Evolutionary conservation across 2,797 vertebrate genomes (phyloP).

Genomic region (Gymnopithys bicolor): DNA sequence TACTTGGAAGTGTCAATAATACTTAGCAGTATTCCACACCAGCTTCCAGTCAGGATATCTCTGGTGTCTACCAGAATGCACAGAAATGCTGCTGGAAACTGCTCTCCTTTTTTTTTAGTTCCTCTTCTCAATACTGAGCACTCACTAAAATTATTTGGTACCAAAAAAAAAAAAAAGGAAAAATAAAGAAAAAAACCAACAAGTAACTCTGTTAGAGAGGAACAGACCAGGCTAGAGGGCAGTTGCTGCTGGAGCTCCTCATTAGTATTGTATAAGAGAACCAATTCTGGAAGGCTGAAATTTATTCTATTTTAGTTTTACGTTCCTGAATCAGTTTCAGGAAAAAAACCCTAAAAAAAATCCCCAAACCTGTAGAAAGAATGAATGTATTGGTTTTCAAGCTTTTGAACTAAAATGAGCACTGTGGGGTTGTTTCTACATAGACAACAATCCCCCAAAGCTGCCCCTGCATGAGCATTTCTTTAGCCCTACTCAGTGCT

Average conservation of each 20-base stretch:
- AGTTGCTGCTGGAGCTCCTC: not conserved
- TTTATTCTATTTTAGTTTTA: not conserved
- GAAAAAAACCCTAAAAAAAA: not conserved
- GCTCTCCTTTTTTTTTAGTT: not conserved
- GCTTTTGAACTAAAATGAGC: not conserved
- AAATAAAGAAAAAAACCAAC: too few relatives aligned
- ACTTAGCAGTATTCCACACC: not conserved
- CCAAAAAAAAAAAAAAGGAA: not conserved
- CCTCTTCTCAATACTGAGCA: not conserved
- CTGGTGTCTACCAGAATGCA: not conserved
- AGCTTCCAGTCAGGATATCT: not conserved
- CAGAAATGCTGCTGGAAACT: not conserved
- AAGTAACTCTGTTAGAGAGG: not conserved
- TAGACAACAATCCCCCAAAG: not conserved
- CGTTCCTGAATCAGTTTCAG: not conserved
- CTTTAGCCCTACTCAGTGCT: not conserved
- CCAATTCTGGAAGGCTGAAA: not conserved
- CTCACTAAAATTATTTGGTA: not conserved
- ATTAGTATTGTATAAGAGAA: rapidly evolving
- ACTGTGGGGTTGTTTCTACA: not conserved
- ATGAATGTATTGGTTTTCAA: not conserved
- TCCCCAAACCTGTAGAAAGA: not conserved
- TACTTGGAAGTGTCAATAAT: not conserved
- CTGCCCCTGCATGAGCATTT: not conserved
- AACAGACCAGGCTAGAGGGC: not conserved